phyloP scores from a whole-genome alignment of 2,888 invertebrate genomes.

The Empis livida region DNA sequence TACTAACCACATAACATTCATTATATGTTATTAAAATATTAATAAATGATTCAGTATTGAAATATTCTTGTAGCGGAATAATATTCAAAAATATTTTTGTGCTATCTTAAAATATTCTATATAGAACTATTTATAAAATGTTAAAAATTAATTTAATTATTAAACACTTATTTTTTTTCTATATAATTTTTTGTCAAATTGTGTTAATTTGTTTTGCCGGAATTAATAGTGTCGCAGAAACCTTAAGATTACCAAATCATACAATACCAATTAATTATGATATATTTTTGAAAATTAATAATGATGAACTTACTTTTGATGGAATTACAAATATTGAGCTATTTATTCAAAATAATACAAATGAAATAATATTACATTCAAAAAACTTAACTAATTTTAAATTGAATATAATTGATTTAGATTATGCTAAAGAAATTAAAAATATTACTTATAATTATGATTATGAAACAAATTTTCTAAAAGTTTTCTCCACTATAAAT shows the following conservation, averaged over 20 bases:
- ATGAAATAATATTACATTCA: neutral
- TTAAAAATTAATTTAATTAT: too few relatives aligned
- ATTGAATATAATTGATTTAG: conserved; percentile 12
- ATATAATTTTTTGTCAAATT: too few relatives aligned
- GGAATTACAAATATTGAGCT: conserved; percentile 36
- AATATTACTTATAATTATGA: conserved; percentile 21
- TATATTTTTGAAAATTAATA: conserved; percentile 27
- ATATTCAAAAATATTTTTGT: too few relatives aligned
- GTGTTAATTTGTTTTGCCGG: neutral
- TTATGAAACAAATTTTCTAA: conserved; percentile 17
- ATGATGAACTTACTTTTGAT: conserved; percentile 18
- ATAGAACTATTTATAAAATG: too few relatives aligned
- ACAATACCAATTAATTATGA: conserved; percentile 41
- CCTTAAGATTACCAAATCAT: conserved; percentile 38
- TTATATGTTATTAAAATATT: too few relatives aligned
- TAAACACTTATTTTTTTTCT: too few relatives aligned
- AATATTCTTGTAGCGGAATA: too few relatives aligned
- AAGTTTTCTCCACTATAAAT: conserved; percentile 22
- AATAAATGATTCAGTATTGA: too few relatives aligned
- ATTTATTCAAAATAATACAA: neutral
- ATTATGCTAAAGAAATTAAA: conserved; percentile 15
- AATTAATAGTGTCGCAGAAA: neutral
- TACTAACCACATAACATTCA: too few relatives aligned
- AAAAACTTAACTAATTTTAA: neutral
- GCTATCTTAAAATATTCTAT: too few relatives aligned